phyloP scores from a whole-genome alignment of 2,113 vertebrate genomes.

The Reinhardtius hippoglossoides region DNA sequence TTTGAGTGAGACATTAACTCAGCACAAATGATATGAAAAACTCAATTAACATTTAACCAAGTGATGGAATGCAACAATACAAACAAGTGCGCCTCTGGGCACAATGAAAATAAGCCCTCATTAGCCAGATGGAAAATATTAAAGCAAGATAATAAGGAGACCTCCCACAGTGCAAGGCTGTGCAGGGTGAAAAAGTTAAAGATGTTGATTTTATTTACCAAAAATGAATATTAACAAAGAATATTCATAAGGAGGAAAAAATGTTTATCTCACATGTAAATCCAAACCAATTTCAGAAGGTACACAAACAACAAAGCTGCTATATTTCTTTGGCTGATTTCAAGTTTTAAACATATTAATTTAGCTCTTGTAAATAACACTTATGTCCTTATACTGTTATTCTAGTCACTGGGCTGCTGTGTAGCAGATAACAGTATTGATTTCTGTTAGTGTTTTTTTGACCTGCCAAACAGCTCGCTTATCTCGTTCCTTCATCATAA shows the following conservation, averaged over 20 bases:
- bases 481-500: slow-evolving; percentile 56
- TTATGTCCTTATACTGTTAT: slow-evolving; percentile 5
- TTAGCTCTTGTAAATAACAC: background rate
- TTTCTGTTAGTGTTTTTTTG: slow-evolving; percentile 42
- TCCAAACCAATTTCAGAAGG: slow-evolving; percentile 20
- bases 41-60: slow-evolving; percentile 83
- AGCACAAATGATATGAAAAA: slow-evolving; percentile 73
- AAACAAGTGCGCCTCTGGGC: slow-evolving; percentile 76
- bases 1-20: slow-evolving; percentile 77
- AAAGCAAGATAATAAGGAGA: slow-evolving; percentile 66
- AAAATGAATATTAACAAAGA: slow-evolving; percentile 39
- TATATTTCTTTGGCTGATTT: background rate
- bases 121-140: slow-evolving; percentile 79
- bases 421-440: slow-evolving; percentile 50
- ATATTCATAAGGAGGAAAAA: slow-evolving; percentile 21
- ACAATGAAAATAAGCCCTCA: slow-evolving; percentile 70
- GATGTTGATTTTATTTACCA: slow-evolving; percentile 34
- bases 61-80: slow-evolving; percentile 77
- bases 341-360: background rate
- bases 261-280: slow-evolving; percentile 24
- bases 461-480: slow-evolving; percentile 32
- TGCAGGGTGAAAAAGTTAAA: slow-evolving; percentile 48
- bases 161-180: slow-evolving; percentile 41
- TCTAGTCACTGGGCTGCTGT: slow-evolving; percentile 22
- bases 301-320: slow-evolving; percentile 1